Percentiles rank a stretch among this genome's conserved stretches.
These are phyloP conservation scores for Dipodomys ordii DNA, from an alignment of 2,113 vertebrate species.

Conservation along the genomic window DNA sequence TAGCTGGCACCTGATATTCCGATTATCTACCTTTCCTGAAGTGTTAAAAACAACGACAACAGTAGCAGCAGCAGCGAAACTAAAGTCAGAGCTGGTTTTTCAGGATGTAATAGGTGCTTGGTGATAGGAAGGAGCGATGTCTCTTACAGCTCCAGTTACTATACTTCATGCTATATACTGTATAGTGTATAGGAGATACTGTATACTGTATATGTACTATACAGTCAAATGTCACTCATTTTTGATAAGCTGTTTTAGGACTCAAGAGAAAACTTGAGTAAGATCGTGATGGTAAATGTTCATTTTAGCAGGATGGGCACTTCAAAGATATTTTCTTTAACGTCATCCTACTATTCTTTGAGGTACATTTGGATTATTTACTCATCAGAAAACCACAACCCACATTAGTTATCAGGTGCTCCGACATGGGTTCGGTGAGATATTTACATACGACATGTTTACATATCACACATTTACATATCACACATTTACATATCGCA, in stretches of 20 bases:
- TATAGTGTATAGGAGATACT: no score
- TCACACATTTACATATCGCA: no score
- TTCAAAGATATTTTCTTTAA: not conserved
- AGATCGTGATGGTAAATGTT: conserved; percentile 1
- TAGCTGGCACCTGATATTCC: not conserved
- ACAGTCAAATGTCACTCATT: not conserved
- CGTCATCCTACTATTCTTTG: not conserved
- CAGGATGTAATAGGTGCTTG: conserved; percentile 1
- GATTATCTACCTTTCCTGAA: not conserved
- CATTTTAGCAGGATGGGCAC: not conserved
- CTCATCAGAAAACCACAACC: not conserved
- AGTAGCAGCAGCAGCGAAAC: not conserved
- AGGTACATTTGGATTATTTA: conserved; percentile 36
- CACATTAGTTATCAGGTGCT: no score
- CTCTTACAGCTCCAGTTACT: not conserved
- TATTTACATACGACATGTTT: no score
- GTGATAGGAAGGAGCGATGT: not conserved
- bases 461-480: not conserved
- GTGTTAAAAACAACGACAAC: not conserved
- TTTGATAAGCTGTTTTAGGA: conserved; percentile 29
- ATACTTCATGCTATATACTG: no score
- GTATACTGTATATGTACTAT: no score
- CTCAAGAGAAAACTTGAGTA: not conserved
- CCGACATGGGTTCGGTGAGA: no score
- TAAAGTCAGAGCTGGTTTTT: conserved; percentile 37